phyloP scores from a whole-genome alignment of 92 coral and sea anemone genomes.

The Pocillopora grandis region DNA sequence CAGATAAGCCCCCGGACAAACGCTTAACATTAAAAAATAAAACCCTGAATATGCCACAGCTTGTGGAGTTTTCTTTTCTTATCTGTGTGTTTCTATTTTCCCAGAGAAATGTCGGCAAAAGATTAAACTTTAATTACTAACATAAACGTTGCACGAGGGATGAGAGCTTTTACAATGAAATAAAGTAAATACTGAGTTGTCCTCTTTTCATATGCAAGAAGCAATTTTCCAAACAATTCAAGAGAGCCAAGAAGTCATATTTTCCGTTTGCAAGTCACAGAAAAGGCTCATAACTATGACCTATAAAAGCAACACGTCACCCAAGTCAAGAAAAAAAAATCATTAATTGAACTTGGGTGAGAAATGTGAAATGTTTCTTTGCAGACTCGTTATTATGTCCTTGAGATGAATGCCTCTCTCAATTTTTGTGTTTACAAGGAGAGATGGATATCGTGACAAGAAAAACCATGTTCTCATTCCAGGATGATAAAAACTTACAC shows the following conservation, averaged over 20 bases:
- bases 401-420: slow-evolving; percentile 26
- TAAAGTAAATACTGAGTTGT: too few relatives aligned
- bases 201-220: not conserved
- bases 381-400: slow-evolving; percentile 16
- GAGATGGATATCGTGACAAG: not conserved
- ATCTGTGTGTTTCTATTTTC: not conserved
- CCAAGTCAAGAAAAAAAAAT: slow-evolving; percentile 14
- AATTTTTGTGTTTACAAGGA: slow-evolving; percentile 15
- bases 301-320: not conserved
- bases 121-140: not conserved
- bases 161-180: not conserved
- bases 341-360: not conserved
- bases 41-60: not conserved
- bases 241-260: not conserved
- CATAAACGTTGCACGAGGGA: not conserved
- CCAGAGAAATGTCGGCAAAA: not conserved
- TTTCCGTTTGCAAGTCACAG: not conserved
- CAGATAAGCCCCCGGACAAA: not conserved
- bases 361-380: slow-evolving; percentile 3
- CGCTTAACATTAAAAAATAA: not conserved
- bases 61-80: not conserved
- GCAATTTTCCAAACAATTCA: not conserved
- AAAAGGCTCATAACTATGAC: not conserved
- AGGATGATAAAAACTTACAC: not conserved
- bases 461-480: slow-evolving; percentile 3